A percentile compares a stretch with the other conserved stretches of the same genome.
These are phyloP conservation scores for Dermatemys mawii DNA, from an alignment of 2,113 vertebrate species.

Conservation along the genomic window DNA sequence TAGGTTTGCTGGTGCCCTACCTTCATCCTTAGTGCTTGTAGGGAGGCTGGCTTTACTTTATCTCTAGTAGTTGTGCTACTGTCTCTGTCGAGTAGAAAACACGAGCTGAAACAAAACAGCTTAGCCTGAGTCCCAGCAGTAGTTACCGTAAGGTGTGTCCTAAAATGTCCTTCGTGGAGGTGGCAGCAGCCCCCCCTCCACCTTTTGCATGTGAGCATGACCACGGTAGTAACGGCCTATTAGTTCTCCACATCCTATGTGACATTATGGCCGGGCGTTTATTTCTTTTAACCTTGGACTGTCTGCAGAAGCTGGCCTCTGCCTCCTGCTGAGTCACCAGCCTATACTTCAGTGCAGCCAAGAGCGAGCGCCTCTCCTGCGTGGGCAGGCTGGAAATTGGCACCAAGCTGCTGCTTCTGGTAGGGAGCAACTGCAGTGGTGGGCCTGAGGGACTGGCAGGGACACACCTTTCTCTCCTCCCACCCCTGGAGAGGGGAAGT, in stretches of 20 bases:
- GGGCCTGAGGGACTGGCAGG: not conserved
- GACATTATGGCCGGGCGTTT: too few relatives aligned
- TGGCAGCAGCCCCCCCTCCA: not conserved
- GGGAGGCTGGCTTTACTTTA: not conserved
- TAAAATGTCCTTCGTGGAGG: not conserved
- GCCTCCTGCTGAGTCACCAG: not conserved
- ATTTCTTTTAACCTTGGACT: not conserved
- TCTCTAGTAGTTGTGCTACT: not conserved
- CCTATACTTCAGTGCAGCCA: not conserved
- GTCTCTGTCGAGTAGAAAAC: not conserved
- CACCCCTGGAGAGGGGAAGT: not conserved
- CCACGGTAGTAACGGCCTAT: not conserved
- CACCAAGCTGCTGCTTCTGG: not conserved
- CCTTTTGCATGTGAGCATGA: too few relatives aligned
- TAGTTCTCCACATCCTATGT: accelerated
- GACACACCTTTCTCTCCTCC: not conserved
- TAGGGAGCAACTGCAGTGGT: not conserved
- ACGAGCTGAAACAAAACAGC: not conserved
- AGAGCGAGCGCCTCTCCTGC: not conserved
- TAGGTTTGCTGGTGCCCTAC: not conserved
- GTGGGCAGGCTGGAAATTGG: not conserved
- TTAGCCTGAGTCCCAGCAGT: not conserved
- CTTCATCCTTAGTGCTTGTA: not conserved
- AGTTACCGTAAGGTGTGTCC: not conserved
- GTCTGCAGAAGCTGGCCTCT: not conserved